These are phyloP conservation scores for Drosophila miranda DNA, from an alignment of 1,140 invertebrate species.

Conservation along the genomic window DNA sequence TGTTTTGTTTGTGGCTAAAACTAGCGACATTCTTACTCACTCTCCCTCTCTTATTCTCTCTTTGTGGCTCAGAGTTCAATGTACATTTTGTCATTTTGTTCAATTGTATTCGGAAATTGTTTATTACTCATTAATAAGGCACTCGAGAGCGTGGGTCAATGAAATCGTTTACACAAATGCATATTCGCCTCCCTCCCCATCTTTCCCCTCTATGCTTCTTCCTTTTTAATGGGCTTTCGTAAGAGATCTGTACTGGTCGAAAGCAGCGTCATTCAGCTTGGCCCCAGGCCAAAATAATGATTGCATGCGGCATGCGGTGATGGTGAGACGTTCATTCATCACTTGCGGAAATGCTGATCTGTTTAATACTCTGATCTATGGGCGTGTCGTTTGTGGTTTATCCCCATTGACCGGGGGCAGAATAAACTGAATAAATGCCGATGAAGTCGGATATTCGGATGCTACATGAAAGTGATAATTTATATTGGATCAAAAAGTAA, in stretches of 20 bases:
- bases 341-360: slow-evolving; percentile 44
- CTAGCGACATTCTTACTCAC: slow-evolving; percentile 28
- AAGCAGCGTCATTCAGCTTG: slow-evolving; percentile 63
- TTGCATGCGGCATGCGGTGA: slow-evolving; percentile 11
- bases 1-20: slow-evolving; percentile 16
- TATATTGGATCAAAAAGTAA: no score
- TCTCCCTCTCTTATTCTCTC: slow-evolving; percentile 12
- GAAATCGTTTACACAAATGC: slow-evolving; percentile 70
- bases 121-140: slow-evolving; percentile 64
- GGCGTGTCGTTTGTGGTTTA: slow-evolving; percentile 9
- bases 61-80: slow-evolving; percentile 54
- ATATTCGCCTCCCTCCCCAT: slow-evolving; percentile 1
- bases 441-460: neutral
- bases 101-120: slow-evolving; percentile 73
- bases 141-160: slow-evolving; percentile 61
- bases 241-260: slow-evolving; percentile 25
- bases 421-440: neutral
- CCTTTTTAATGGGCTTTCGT: slow-evolving; percentile 39
- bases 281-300: slow-evolving; percentile 48
- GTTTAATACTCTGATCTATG: slow-evolving; percentile 29
- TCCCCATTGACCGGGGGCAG: slow-evolving; percentile 3
- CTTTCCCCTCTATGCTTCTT: slow-evolving; percentile 4
- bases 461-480: neutral
- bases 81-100: slow-evolving; percentile 66
- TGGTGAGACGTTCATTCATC: slow-evolving; percentile 31